Conservation (phyloP, 2,888 invertebrate species). For the Steromphala cineraria region DNA sequence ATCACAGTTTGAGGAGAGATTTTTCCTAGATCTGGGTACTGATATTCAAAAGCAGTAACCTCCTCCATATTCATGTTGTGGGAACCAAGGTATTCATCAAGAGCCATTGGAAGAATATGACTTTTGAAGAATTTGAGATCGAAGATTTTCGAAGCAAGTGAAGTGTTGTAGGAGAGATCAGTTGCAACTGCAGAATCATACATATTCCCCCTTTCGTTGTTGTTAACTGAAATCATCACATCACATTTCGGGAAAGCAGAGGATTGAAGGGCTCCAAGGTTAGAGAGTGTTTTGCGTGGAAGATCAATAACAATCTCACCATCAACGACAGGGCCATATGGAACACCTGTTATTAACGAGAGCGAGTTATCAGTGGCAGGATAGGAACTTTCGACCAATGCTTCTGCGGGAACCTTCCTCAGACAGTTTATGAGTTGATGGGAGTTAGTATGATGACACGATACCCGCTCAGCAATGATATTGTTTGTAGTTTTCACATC, state of each 20-base stretch:
- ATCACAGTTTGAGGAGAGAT: too few relatives aligned
- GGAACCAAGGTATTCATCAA: neutral
- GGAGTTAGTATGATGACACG: neutral
- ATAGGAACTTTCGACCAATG: too few relatives aligned
- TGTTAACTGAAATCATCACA: constrained; percentile 4
- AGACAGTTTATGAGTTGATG: neutral
- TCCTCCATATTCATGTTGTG: neutral
- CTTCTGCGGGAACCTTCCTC: too few relatives aligned
- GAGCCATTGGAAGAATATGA: neutral
- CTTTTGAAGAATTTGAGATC: neutral
- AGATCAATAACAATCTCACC: constrained; percentile 2
- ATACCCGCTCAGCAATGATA: neutral
- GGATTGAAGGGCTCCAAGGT: neutral
- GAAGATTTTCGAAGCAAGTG: neutral
- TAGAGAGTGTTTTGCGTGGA: neutral
- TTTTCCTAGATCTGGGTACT: neutral
- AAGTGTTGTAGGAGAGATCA: neutral
- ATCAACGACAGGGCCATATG: neutral
- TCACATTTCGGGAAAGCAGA: constrained; percentile 10
- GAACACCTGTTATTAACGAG: neutral
- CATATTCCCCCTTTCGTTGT: neutral
- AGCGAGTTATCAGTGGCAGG: neutral
- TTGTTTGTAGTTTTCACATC: neutral
- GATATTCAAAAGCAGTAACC: neutral
- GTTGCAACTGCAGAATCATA: neutral